Conservation (phyloP, 2,797 vertebrate genomes). For the Nyctibius grandis region DNA sequence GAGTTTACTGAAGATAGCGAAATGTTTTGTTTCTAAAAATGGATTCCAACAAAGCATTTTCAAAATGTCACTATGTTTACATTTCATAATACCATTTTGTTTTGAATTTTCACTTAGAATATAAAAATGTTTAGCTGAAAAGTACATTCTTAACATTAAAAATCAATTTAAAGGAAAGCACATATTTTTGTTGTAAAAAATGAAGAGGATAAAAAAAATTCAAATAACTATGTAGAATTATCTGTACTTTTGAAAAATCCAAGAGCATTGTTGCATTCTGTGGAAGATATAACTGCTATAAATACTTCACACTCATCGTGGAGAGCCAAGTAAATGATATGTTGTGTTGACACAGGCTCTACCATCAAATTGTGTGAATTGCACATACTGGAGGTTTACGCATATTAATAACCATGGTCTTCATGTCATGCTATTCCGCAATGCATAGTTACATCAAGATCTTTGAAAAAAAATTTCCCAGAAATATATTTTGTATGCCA, state of each 20-base stretch:
- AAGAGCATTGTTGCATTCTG: not conserved
- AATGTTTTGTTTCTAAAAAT: conserved; percentile 20
- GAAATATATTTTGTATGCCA: not conserved
- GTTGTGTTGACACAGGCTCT: not conserved
- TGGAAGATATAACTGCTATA: not conserved
- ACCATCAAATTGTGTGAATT: not conserved
- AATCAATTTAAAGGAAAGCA: not conserved
- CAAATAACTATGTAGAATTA: not conserved
- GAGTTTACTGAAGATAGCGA: not conserved
- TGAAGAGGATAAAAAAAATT: not conserved
- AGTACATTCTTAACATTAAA: not conserved
- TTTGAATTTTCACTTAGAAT: not conserved
- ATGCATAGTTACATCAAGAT: not conserved
- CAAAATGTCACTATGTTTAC: not conserved
- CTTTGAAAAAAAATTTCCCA: not conserved
- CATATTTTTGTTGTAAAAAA: not conserved
- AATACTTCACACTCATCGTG: not conserved
- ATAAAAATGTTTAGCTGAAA: not conserved
- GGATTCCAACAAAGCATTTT: not conserved
- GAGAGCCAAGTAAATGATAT: not conserved
- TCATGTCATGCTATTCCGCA: not conserved
- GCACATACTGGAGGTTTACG: fast-evolving
- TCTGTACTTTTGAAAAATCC: not conserved
- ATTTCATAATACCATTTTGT: not conserved
- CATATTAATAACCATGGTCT: not conserved